Base-by-base conservation (phyloP, 2,888 invertebrate genomes). In the Ophion ellenae region DNA sequence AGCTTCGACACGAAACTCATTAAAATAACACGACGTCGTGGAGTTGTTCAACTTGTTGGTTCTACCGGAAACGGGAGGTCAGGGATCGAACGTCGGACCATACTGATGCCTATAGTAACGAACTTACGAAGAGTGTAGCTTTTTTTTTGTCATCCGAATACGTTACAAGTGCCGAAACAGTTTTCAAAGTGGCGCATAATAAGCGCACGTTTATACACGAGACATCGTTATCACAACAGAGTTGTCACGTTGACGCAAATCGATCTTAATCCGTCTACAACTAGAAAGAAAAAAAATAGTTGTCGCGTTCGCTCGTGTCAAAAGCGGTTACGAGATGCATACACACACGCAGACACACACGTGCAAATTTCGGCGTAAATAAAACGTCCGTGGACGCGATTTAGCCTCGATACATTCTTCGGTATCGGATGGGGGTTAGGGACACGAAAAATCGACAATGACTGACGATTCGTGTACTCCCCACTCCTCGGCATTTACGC, bases 221-320 rank as follows among this genome's bases (percentile, higher is more conserved):
- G 70, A 73, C 69, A 73, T 77, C 61, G 83, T 86, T 86, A 83
- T 83, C 81, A 69, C 69, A 59, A 81, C 69, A 64, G 47, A 81
- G 69, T 83, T 86, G 86, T 86, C 85, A 83, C 79, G 70, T 83
- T 83, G 83, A 81, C 86, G 86, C 81, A 83, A 86, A 86, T 86
- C 86, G 81, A 86, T 86, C 73, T 53, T 78, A 69, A 81, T 71
- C 17, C 63, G 17, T 28, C 24, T 17, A 57, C 71, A 10, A 79
- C 24, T 45, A 53, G 24, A 77, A 69, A 36, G 11, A 69, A 81
- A 77, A 69, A 47, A 40, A 63, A 77, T 81, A 78, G 74, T 64
- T 73, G 74, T 77, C 45, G 71, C 61, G 63, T 73, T 64, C 64
- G 63, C 71, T 82, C 80, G 47, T 53, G 69, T 47, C 76, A 53